Evolutionary conservation across 2,888 invertebrate genomes (phyloP).

Genomic region (Lepidochrysops patricia): DNA sequence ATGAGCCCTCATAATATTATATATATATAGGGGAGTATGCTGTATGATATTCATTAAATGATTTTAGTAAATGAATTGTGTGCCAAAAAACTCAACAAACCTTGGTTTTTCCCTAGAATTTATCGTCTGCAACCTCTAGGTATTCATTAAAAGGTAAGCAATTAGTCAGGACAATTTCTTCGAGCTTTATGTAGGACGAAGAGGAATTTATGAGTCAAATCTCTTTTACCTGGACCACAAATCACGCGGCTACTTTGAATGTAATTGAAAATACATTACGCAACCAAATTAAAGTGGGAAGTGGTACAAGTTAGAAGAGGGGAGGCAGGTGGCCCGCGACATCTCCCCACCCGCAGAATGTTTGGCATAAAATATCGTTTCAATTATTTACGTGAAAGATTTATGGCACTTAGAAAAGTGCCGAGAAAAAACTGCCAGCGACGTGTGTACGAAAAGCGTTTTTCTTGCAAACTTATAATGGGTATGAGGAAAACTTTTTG

Average conservation of each 20-base stretch:
- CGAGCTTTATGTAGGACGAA: slow-evolving; percentile 55
- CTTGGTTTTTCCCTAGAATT: background rate
- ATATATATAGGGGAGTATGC: too few species aligned
- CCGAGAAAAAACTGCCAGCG: slow-evolving; percentile 68
- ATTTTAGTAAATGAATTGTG: background rate
- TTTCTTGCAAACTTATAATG: slow-evolving; percentile 74
- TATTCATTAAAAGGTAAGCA: background rate
- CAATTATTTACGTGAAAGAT: slow-evolving; percentile 75
- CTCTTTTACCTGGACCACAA: slow-evolving; percentile 62
- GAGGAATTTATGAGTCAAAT: slow-evolving; percentile 51
- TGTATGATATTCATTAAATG: too few species aligned
- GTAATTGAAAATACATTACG: slow-evolving; percentile 75
- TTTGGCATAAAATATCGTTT: slow-evolving; percentile 76
- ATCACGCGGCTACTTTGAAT: slow-evolving; percentile 65
- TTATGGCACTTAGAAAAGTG: slow-evolving; percentile 74
- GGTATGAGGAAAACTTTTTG: slow-evolving; percentile 67
- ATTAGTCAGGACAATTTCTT: background rate
- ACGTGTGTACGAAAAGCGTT: slow-evolving; percentile 74
- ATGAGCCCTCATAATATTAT: too few species aligned
- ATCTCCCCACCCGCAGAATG: slow-evolving; percentile 67
- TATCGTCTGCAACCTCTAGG: background rate
- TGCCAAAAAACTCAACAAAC: background rate
- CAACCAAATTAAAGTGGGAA: slow-evolving; percentile 74
- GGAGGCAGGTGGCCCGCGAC: slow-evolving; percentile 64
- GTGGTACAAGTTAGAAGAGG: slow-evolving; percentile 67